These are phyloP conservation scores for human DNA, from an alignment of 2,113 vertebrate species.

Conservation along the genomic window GRCh38 chr6:64777001-64777500, in stretches of 20 bases:
- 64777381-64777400: neutral
- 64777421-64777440: neutral
- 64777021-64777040: too few species aligned
- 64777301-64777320: neutral
- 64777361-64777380: neutral
- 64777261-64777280: neutral
- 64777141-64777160: too few species aligned
- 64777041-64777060: too few species aligned
- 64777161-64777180: too few species aligned
- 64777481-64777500: slow-evolving; percentile 9
- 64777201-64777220: neutral
- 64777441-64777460: neutral
- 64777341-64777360: neutral
- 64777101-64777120: too few species aligned
- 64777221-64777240: neutral
- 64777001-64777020: too few species aligned
- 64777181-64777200: neutral
- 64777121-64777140: too few species aligned
- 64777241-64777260: neutral
- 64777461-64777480: neutral
- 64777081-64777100: too few species aligned
- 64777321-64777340: neutral
- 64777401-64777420: slow-evolving; percentile 10
- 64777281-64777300: neutral
- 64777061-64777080: too few species aligned